Base-by-base conservation (phyloP, 2,797 vertebrate species). In the Glossophaga mutica region DNA sequence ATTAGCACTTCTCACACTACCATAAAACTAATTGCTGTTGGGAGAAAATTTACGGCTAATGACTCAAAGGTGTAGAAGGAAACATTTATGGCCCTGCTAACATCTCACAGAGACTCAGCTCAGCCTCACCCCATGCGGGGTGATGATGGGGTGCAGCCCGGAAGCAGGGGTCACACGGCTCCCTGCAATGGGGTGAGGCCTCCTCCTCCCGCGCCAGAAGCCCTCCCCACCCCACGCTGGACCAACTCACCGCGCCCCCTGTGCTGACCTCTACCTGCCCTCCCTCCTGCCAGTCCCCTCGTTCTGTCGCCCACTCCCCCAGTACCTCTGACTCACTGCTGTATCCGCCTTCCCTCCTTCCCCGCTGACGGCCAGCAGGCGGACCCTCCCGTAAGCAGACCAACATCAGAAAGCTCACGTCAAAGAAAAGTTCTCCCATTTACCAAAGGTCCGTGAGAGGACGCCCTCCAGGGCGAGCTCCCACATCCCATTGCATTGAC, bases 11-110 rank as follows among this genome's bases (percentile, higher is more conserved):
- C 76, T n/a, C 44, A 19, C 55, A 7, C 50, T 19, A 78, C 65
- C 84, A 22, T 3, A 24, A 71, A 46, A 10, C 65, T 48, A 46
- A 89, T 57, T 70, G 83, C 83, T 67, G 50, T 6, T 2, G 71
- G 62, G 67, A 10, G 29, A 32, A 37, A 57, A 74, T 57, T 67
- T 26, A 42, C 1, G 2, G n/a, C 83, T 89, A 91, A 94, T 52
- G 91, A 95, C 55, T 74, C 16, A 18, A 37, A 85, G 29, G 89
- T 78, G 91, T 59, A 1, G 89, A 83, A 70, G 93, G 37, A 96
- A 92, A 82, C 37, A 44, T 19, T 65, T 3, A 44, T 26, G 24
- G 37, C 42, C 2, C n/a, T 2, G 22, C n/a, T 52, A 2, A 1
- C 37, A 0, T 32, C 7, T 50, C 14, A 21, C 6, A 19, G 32